A percentile compares a stretch with the other conserved stretches of the same genome.
phyloP scores from a whole-genome alignment of 2,113 vertebrate genomes.

The Accipiter cooperii region DNA sequence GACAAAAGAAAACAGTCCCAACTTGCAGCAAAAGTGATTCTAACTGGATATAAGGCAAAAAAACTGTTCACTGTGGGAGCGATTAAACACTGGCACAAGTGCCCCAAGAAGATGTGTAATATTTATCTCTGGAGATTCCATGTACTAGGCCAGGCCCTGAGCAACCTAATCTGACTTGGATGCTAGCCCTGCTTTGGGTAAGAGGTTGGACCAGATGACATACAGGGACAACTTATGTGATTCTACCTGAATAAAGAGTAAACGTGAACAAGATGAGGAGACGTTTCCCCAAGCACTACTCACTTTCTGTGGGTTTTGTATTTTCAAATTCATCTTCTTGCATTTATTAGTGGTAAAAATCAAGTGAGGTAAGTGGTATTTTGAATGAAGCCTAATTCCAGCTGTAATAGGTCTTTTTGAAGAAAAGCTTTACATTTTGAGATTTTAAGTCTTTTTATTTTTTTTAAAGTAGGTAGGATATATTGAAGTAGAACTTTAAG shows the following conservation, averaged over 20 bases:
- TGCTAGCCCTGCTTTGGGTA: not conserved
- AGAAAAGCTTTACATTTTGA: not conserved
- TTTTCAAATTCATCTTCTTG: not conserved
- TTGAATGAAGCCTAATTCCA: not conserved
- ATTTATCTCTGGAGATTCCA: not conserved
- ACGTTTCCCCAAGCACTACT: not conserved
- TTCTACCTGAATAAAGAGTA: not conserved
- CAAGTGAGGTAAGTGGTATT: not conserved
- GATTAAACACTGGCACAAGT: not conserved
- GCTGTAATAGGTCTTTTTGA: not conserved
- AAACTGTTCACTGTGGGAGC: fast-evolving
- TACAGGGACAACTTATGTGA: not conserved
- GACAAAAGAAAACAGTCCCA: not conserved
- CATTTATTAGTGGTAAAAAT: not conserved
- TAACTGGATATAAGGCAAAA: not conserved
- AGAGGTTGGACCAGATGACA: not conserved
- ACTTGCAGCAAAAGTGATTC: not conserved
- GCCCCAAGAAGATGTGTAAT: not conserved
- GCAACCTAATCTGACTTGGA: not conserved
- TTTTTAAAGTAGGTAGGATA: not conserved
- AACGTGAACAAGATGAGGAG: not conserved
- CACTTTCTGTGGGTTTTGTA: not conserved
- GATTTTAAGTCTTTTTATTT: not conserved
- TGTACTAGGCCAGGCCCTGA: not conserved
- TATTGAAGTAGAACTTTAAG: not conserved